These are phyloP conservation scores for Caenorhabditis japonica DNA, from an alignment of 2,888 invertebrate species.

Conservation along the genomic window DNA sequence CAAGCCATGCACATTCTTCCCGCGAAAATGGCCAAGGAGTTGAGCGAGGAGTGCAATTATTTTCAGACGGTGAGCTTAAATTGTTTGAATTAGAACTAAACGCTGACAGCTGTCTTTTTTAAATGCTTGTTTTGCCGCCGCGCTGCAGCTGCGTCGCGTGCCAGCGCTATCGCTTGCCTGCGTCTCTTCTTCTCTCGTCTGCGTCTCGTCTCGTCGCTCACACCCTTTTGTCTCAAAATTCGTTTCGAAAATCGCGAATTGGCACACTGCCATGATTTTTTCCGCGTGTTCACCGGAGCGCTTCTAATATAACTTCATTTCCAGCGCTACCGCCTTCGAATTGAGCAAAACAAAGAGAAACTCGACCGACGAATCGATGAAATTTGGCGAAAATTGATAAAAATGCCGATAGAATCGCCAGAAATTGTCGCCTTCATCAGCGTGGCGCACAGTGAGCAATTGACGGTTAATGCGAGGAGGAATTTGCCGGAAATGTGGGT, in stretches of 20 bases:
- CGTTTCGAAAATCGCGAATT: too few relatives aligned
- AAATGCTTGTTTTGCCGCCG: neutral
- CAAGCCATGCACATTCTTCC: constrained; percentile 46
- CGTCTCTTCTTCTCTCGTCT: too few relatives aligned
- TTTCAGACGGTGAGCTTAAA: constrained; percentile 46
- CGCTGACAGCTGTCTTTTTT: neutral
- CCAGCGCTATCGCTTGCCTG: too few relatives aligned
- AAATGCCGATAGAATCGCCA: constrained; percentile 39
- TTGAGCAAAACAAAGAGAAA: constrained; percentile 56
- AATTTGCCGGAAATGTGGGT: constrained; percentile 40
- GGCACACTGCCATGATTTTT: too few relatives aligned
- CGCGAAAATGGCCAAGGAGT: constrained; percentile 18
- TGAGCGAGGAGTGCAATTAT: constrained; percentile 49
- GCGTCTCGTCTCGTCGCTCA: neutral
- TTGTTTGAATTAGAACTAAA: too few relatives aligned
- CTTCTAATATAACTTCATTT: constrained; percentile 17
- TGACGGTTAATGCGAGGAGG: constrained; percentile 37
- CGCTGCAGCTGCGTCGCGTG: too few relatives aligned
- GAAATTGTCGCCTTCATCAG: constrained; percentile 41
- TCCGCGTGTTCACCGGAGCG: too few relatives aligned
- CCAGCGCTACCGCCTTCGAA: constrained; percentile 55
- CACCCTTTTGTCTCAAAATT: neutral
- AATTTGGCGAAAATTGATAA: constrained; percentile 39
- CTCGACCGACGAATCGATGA: constrained; percentile 57
- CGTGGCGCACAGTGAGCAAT: constrained; percentile 27